Conservation (phyloP, 2,888 invertebrate genomes). For the Stenichneumon culpator region DNA sequence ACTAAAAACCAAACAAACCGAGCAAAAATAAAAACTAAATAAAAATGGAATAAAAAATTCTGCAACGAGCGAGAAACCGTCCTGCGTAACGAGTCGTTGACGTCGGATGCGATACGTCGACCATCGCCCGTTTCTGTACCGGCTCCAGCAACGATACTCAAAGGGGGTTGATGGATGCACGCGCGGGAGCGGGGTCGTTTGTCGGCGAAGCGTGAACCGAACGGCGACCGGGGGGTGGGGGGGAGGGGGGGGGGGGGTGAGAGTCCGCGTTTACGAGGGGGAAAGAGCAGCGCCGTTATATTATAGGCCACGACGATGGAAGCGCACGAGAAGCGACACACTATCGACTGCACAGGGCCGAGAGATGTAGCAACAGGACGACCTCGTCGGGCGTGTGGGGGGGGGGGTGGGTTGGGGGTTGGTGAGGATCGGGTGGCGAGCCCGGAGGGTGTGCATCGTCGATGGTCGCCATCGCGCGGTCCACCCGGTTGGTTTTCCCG, state of each 20-base stretch:
- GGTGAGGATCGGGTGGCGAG: too few species aligned
- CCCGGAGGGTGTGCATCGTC: neutral
- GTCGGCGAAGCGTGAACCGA: slow-evolving; percentile 45
- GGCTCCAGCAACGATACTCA: slow-evolving; percentile 37
- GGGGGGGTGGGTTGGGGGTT: too few species aligned
- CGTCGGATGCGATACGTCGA: slow-evolving; percentile 43
- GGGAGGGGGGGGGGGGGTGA: neutral
- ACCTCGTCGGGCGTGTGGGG: neutral
- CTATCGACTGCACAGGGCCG: neutral
- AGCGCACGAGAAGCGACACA: neutral
- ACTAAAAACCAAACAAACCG: neutral
- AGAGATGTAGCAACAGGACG: slow-evolving; percentile 14
- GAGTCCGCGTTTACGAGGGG: slow-evolving; percentile 36
- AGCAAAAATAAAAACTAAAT: slow-evolving; percentile 26
- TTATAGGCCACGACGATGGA: slow-evolving; percentile 10
- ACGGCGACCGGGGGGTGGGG: slow-evolving; percentile 1
- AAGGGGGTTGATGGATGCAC: slow-evolving; percentile 49
- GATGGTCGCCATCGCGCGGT: neutral
- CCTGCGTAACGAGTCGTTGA: slow-evolving; percentile 48
- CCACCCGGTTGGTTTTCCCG: too few species aligned
- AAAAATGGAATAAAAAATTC: slow-evolving; percentile 3
- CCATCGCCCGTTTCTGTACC: slow-evolving; percentile 34
- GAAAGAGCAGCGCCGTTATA: slow-evolving; percentile 2
- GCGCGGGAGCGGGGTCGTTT: slow-evolving; percentile 30
- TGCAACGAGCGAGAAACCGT: slow-evolving; percentile 20